Conservation (phyloP, 2,797 vertebrate genomes). For the Anguilla marmorata region DNA sequence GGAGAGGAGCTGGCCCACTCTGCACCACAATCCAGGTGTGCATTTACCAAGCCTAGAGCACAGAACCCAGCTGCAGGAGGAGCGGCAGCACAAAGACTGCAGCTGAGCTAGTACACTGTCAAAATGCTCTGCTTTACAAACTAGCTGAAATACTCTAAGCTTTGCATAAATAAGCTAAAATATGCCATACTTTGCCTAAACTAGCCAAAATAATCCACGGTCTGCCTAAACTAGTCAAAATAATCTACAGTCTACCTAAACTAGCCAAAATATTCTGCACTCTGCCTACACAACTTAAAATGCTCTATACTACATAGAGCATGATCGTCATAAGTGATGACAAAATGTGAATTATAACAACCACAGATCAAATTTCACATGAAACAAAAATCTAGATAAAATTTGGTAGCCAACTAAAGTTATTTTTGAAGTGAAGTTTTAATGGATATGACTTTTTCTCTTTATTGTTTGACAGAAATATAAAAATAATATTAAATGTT, state of each 20-base stretch:
- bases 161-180: no score
- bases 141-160: neutral
- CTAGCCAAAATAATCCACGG: no score
- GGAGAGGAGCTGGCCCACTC: neutral
- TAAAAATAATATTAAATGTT: neutral
- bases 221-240: no score
- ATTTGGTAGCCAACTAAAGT: neutral
- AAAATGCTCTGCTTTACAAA: neutral
- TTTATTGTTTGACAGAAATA: neutral
- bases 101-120: neutral
- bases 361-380: neutral
- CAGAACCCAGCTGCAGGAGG: neutral
- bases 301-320: neutral
- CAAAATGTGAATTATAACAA: neutral
- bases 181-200: no score
- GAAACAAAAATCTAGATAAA: neutral
- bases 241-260: neutral
- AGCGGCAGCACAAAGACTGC: neutral
- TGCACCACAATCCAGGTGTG: conserved; percentile 14
- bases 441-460: neutral
- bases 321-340: neutral
- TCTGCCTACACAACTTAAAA: neutral
- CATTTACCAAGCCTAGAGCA: neutral
- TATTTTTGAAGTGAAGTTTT: neutral
- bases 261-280: neutral